Evolutionary conservation across 2,888 invertebrate genomes (phyloP).

Genomic region (Fragum fragum): DNA sequence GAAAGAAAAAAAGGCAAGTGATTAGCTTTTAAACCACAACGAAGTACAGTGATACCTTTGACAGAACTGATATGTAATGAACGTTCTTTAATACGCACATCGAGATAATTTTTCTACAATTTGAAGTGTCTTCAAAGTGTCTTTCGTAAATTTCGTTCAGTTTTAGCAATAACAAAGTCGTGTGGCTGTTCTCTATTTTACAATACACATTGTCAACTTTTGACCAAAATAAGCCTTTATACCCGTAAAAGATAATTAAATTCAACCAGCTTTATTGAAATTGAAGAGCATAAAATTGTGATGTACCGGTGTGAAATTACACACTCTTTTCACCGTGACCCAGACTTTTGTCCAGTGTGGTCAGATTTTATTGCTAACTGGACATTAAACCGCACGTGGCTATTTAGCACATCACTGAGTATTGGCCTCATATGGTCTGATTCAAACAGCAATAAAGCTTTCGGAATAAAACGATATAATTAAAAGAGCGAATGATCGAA

Average conservation of each 20-base stretch:
- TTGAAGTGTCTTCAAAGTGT: no score
- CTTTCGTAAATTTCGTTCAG: no score
- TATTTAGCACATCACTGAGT: not conserved
- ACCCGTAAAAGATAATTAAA: not conserved
- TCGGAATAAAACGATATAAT: not conserved
- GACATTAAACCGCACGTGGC: not conserved
- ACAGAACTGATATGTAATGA: no score
- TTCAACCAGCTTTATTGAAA: not conserved
- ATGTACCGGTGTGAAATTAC: not conserved
- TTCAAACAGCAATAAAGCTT: not conserved
- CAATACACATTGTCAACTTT: not conserved
- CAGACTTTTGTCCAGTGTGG: not conserved
- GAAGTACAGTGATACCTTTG: no score
- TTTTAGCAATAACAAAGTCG: not conserved
- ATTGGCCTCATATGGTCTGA: not conserved
- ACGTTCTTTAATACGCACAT: no score
- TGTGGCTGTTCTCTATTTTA: not conserved
- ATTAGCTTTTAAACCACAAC: no score
- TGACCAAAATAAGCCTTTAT: not conserved
- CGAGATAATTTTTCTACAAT: no score
- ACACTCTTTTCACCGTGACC: not conserved
- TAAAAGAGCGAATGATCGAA: no score
- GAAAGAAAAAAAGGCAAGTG: no score
- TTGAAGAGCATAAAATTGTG: not conserved
- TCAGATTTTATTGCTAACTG: not conserved